Percentiles rank a stretch among this genome's conserved stretches.
phyloP scores from a whole-genome alignment of 2,797 vertebrate genomes.

The Spinibarbus caldwelli region DNA sequence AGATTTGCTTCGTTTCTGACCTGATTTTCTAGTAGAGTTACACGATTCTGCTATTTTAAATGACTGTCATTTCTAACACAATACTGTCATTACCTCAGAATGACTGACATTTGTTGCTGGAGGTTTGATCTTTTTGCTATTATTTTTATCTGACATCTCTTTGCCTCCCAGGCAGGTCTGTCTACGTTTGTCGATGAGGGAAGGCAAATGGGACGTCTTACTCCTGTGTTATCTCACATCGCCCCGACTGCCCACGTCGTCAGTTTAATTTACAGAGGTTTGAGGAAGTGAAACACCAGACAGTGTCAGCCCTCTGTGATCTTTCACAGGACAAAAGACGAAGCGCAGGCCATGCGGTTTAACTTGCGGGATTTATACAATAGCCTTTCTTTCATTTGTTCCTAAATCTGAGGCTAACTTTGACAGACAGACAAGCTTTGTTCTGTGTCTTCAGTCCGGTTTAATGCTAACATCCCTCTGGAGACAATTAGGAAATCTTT shows the following conservation, averaged over 20 bases:
- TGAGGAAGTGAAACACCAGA: constrained; percentile 71
- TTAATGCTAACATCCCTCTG: constrained; percentile 6
- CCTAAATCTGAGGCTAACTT: constrained; percentile 57
- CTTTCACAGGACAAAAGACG: constrained; percentile 73
- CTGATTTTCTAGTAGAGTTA: constrained; percentile 22
- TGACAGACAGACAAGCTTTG: constrained; percentile 57
- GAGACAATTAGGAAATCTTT: constrained; percentile 35
- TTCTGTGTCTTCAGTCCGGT: constrained; percentile 55
- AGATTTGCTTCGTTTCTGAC: constrained; percentile 23
- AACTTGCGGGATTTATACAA: constrained; percentile 75
- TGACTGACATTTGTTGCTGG: constrained; percentile 45
- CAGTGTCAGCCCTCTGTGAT: constrained; percentile 60
- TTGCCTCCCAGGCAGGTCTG: constrained; percentile 31
- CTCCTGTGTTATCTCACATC: constrained; percentile 46
- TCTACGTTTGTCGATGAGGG: constrained; percentile 47
- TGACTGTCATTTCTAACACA: constrained; percentile 32
- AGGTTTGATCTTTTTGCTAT: constrained; percentile 47
- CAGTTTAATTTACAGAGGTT: constrained; percentile 65
- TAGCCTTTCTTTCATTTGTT: constrained; percentile 64
- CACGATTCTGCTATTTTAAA: constrained; percentile 50
- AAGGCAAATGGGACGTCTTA: constrained; percentile 46
- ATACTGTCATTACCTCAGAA: constrained; percentile 39
- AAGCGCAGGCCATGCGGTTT: constrained; percentile 69
- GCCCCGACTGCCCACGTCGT: constrained; percentile 59
- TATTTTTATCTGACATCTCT: constrained; percentile 59